Conservation (phyloP, 2,113 vertebrate genomes). For the Paratilapia polleni region DNA sequence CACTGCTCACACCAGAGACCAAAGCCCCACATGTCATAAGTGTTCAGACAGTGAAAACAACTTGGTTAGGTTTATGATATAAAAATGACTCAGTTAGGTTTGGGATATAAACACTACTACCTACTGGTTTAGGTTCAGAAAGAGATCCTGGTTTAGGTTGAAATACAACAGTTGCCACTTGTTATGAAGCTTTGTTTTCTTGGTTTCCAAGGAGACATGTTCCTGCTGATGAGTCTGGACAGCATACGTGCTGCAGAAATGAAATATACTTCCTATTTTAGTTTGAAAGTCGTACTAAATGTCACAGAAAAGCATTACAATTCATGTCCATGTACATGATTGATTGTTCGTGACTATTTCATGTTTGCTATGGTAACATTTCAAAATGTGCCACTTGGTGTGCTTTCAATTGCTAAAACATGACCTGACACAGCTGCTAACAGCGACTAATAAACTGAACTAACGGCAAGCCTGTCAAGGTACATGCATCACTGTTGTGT, state of each 20-base stretch:
- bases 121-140: neutral
- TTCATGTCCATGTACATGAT: neutral
- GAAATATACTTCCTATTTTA: neutral
- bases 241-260: neutral
- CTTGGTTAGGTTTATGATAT: neutral
- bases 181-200: neutral
- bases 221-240: neutral
- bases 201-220: neutral
- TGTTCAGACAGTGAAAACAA: neutral
- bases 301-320: neutral
- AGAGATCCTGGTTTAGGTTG: no score
- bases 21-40: neutral
- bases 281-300: neutral
- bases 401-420: neutral
- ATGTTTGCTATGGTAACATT: neutral
- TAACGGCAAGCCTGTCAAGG: neutral
- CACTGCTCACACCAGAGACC: neutral
- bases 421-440: constrained; percentile 1
- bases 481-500: neutral
- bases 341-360: neutral
- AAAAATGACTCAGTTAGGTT: neutral
- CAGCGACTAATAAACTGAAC: constrained; percentile 5
- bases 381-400: neutral
- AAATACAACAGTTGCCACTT: neutral
- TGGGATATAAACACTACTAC: neutral